Base-by-base conservation (phyloP, 2,797 vertebrate genomes). In the Furcifer pardalis region DNA sequence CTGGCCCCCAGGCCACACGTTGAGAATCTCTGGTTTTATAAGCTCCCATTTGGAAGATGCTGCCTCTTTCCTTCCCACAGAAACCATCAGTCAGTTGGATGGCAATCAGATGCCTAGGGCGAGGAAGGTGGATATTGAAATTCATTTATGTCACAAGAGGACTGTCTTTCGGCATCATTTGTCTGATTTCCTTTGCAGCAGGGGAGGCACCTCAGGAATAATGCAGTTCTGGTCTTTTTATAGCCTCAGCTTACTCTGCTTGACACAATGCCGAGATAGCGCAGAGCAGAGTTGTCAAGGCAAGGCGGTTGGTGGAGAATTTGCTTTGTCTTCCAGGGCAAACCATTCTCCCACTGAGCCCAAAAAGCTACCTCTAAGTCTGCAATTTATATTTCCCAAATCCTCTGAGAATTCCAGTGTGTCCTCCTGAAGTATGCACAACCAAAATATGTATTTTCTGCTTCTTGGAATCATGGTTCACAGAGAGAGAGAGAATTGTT, bases 231-330 rank as follows among this genome's bases (percentile, higher is more conserved):
- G 9, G 82, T 49, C 15, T 15, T 6, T 66, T 78, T 73, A 69
- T 3, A 35, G 0, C n/a, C 69, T 19, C 62, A 77, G 3, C 2
- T 86, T 35, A 40, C 0, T 15, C 13, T 37, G 0, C 0, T 88
- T 66, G 76, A 30, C 15, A 25, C 27, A 21, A 44, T 59, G 40
- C 25, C 89, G 23, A 2, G 60, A 25, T 35, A 71, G 32, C 49
- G 12, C 32, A 79, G 1, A 0, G 10, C 68, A 21, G 77, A 83
- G 76, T 19, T n/a, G 3, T 3, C 23, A 66, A 13, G 37, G 68
- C 13, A 62, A 30, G 13, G n/a, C 9, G 17, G 9, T 7, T 52
- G 3, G 17, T 60, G 12, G 72, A 69, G 5, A 71, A 69, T n/a
- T n/a, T n/a, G 49, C 15, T 49, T 15, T 7, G 17, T 23, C 46